phyloP scores from a whole-genome alignment of 2,113 vertebrate species.

The Sapajus apella region DNA sequence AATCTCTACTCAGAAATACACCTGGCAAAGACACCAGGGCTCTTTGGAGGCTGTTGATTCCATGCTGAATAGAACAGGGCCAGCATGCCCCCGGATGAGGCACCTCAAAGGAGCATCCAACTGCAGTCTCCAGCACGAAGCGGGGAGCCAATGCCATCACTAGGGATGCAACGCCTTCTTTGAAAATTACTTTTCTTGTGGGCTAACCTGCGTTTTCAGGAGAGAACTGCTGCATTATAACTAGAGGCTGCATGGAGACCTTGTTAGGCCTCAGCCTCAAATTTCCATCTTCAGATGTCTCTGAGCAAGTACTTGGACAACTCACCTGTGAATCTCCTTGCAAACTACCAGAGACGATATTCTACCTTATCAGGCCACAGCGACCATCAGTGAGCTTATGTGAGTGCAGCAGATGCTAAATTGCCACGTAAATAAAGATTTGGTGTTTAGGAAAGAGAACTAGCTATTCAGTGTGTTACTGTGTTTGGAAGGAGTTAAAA shows the following conservation, averaged over 20 bases:
- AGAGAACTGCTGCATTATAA: too few species aligned
- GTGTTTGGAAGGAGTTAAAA: not conserved
- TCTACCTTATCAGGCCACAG: too few species aligned
- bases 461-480: not conserved
- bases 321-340: not conserved
- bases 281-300: not conserved
- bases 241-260: too few species aligned
- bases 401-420: not conserved
- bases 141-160: accelerated
- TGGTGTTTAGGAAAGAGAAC: not conserved
- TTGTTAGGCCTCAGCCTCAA: not conserved
- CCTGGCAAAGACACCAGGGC: not conserved
- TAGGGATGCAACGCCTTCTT: not conserved
- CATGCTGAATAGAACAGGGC: accelerated
- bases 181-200: not conserved
- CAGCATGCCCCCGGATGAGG: accelerated
- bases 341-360: not conserved
- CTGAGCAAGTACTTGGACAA: not conserved
- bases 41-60: not conserved
- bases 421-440: not conserved
- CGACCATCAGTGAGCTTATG: not conserved
- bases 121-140: accelerated
- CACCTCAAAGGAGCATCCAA: not conserved
- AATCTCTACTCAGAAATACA: not conserved
- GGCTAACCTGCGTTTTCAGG: too few species aligned